Conservation (phyloP, 2,113 vertebrate genomes). For the Empidonax traillii region DNA sequence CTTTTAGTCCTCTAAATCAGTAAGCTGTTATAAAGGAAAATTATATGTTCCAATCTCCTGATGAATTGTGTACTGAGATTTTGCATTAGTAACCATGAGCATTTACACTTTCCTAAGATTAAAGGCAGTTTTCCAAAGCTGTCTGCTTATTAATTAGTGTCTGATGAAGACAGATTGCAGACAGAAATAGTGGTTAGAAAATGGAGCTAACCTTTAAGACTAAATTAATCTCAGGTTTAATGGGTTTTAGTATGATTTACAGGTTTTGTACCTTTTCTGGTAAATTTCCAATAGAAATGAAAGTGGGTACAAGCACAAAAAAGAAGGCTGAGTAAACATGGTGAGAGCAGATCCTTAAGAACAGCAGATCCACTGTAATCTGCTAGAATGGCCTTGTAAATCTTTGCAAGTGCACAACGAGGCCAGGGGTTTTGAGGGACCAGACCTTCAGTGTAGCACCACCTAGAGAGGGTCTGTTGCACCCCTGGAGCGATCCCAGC, state of each 20-base stretch:
- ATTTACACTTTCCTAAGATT: constrained; percentile 73
- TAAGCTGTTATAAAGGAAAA: constrained; percentile 58
- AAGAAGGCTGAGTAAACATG: constrained; percentile 38
- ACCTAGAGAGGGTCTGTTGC: neutral
- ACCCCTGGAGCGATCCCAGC: neutral
- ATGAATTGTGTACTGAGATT: constrained; percentile 71
- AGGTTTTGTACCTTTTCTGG: constrained; percentile 55
- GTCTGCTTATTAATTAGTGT: constrained; percentile 73
- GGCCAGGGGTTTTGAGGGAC: neutral
- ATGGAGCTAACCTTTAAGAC: constrained; percentile 69
- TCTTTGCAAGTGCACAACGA: neutral
- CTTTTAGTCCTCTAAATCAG: constrained; percentile 60
- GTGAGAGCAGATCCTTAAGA: constrained; percentile 33
- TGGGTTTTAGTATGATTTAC: constrained; percentile 64
- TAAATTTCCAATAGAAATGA: constrained; percentile 60
- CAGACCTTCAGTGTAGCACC: neutral
- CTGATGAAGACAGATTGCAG: constrained; percentile 74
- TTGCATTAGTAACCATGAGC: constrained; percentile 68
- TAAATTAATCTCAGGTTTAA: constrained; percentile 71
- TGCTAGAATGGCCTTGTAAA: neutral
- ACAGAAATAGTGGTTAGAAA: constrained; percentile 69
- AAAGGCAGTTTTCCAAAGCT: constrained; percentile 71
- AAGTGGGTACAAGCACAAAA: constrained; percentile 40
- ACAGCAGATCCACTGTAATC: neutral
- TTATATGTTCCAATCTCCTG: constrained; percentile 55